Base-by-base conservation (phyloP, 2,113 vertebrate species). In the Pitta sordida region DNA sequence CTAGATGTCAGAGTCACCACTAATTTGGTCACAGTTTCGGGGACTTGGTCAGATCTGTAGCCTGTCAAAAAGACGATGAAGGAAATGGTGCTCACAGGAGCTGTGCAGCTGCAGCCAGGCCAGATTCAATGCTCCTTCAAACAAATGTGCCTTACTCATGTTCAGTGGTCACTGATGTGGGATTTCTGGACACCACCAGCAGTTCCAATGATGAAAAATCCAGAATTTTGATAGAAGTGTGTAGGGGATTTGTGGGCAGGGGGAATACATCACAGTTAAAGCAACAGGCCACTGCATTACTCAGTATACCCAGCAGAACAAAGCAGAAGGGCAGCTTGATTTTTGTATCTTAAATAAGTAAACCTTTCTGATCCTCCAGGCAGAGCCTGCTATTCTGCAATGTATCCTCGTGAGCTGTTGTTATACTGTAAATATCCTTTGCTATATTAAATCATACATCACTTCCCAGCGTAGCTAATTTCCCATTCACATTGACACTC, bases 371-470 rank as follows among this genome's bases (percentile, higher is more conserved):
- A 95, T 95, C 75, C 87, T 91, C 74, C 85, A 80, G 93, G 92
- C 93, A 94, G 86, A 90, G 43, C 56, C 83, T 86, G 55, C 3
- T 7, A 18, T 79, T 92, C 62, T 75, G 74, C 65, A 79, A 4
- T 69, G 64, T 19, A 71, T 92, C 63, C 79, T 69, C 64, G 68
- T 56, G 88, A 94, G 83, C 55, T 94, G 88, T 77, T 91, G 75
- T 81, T 95, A 84, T 84, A 88, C 69, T 88, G 80, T 92, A 95
- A 93, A 95, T 92, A 94, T 94, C 69, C 37, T 84, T 41, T 63
- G 76, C 65, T 76, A 91, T 94, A 96, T 95, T 95, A 90, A 95
- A 94, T 94, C 94, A 91, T 96, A 93, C 77, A 94, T 96, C 89
- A 91, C 69, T 90, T 91, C 56, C 71, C 90, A 36, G 62, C 36